These are phyloP conservation scores for Drosophila formosana DNA, from an alignment of 2,888 invertebrate genomes.

Conservation along the genomic window DNA sequence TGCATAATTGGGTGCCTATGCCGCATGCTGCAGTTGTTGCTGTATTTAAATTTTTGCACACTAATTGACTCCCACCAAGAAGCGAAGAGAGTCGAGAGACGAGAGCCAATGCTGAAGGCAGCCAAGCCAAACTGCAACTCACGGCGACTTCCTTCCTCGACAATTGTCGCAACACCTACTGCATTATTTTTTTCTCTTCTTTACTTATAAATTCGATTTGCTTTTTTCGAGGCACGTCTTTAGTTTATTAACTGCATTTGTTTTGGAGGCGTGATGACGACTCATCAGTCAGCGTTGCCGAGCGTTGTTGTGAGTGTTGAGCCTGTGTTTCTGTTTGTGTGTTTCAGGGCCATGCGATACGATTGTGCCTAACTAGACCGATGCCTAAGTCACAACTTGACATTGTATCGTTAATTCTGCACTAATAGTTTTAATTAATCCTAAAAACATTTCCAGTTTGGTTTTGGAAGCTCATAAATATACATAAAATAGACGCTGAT, in stretches of 20 bases:
- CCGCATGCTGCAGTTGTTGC: conserved; percentile 16
- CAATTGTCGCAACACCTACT: conserved; percentile 77
- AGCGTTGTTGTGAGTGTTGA: background rate
- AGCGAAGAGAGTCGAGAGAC: conserved; percentile 13
- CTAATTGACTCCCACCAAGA: conserved; percentile 77
- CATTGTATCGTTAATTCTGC: conserved; percentile 67
- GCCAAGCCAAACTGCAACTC: conserved; percentile 56
- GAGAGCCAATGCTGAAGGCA: conserved; percentile 35
- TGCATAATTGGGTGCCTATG: conserved; percentile 77
- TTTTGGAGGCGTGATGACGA: conserved; percentile 56
- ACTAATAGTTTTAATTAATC: conserved; percentile 69
- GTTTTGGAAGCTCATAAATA: conserved; percentile 37
- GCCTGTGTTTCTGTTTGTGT: background rate
- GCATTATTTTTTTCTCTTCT: conserved; percentile 41
- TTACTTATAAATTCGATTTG: conserved; percentile 5
- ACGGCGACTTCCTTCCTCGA: conserved; percentile 70
- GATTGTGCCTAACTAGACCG: conserved; percentile 14
- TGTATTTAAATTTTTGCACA: conserved; percentile 64
- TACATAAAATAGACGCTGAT: conserved; percentile 10
- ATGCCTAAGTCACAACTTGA: conserved; percentile 45
- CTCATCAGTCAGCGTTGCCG: conserved; percentile 50
- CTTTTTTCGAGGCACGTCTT: conserved; percentile 46
- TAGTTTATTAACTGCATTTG: conserved; percentile 52
- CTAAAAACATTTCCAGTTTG: conserved; percentile 44
- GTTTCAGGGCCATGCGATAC: conserved; percentile 49